Base-by-base conservation (phyloP, 2,888 invertebrate genomes). In the Cataglyphis albicans region DNA sequence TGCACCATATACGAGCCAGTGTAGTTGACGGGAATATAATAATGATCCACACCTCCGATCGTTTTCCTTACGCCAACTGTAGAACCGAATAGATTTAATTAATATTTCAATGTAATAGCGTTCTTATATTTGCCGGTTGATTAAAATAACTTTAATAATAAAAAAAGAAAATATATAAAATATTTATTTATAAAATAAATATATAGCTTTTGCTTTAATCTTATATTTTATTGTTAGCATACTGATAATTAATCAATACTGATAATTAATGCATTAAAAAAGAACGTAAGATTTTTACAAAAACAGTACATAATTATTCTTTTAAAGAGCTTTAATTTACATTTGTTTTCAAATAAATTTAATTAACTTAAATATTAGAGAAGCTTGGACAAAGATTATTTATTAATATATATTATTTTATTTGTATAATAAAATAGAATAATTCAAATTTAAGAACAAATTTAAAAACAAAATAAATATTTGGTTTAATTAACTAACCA, bases 11-110 rank as follows among this genome's bases (percentile, higher is more conserved):
- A 90, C 88, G 90, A 90, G 59, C 95, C 95, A 10, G 96, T 96
- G 88, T 96, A 96, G 93, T 97, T 97, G 88, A 96, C 95, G 82
- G 95, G 95, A 86, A 97, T 95, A 25, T 96, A 95, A 73, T 96
- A 95, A 89, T 95, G 94, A 48, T 96, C 94, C 12, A 90, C 89
- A 83, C 91, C 86, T 18, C 80, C 87, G 6, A 85, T 78, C 3
- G 83, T 78, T 81, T 89, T 89, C 84, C 89, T 92, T 9, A 82
- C 55, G 21, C 57, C 84, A 25, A n/a, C 61, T 59, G 52, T 7
- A 35, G 10, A 12, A 38, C 9, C 21, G 18, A 65, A n/a, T 12
- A 35, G 0, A 15, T 59, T 41, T 1, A 3, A 21, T 75, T 21
- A 65, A 25, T 48, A 41, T n/a, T 57, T 59, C 18, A 68, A n/a